phyloP scores from a whole-genome alignment of 2,113 vertebrate species.

The Cygnus buccinator region DNA sequence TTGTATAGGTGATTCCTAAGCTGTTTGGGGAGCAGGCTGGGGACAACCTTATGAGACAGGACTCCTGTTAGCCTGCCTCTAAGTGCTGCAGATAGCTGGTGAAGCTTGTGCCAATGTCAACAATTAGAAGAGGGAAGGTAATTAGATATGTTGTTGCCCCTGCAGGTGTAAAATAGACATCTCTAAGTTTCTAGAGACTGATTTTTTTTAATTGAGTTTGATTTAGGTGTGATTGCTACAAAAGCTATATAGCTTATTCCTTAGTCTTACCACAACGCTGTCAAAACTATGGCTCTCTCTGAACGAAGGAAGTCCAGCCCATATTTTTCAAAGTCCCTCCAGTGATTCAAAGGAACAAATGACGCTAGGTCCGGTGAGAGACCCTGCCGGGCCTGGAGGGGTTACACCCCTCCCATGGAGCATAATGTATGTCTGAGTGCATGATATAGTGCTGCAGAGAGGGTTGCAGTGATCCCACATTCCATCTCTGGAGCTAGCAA shows the following conservation, averaged over 20 bases:
- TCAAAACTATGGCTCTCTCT: neutral
- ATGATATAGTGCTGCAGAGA: neutral
- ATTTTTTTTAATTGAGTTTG: neutral
- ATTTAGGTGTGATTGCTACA: neutral
- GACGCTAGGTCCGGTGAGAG: neutral
- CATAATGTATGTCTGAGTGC: neutral
- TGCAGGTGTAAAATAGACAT: neutral
- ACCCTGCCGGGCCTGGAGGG: neutral
- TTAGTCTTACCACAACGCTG: fast-evolving
- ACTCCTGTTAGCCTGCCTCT: fast-evolving
- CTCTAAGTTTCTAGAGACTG: neutral
- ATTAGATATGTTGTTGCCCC: neutral
- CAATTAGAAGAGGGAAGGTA: neutral
- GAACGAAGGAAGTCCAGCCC: neutral
- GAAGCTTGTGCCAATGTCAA: neutral
- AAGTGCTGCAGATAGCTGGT: too few species aligned
- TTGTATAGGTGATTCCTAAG: neutral
- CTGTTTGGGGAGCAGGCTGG: neutral
- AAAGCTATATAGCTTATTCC: neutral
- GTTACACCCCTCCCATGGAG: neutral
- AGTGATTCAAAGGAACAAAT: neutral
- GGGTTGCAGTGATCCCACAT: neutral
- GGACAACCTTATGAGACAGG: neutral
- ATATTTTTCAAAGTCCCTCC: neutral
- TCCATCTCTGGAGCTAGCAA: neutral